A percentile compares a stretch with the other conserved stretches of the same genome.
Evolutionary conservation across 1,140 invertebrate species (phyloP).

Genomic region (Belonocnema kinseyi): DNA sequence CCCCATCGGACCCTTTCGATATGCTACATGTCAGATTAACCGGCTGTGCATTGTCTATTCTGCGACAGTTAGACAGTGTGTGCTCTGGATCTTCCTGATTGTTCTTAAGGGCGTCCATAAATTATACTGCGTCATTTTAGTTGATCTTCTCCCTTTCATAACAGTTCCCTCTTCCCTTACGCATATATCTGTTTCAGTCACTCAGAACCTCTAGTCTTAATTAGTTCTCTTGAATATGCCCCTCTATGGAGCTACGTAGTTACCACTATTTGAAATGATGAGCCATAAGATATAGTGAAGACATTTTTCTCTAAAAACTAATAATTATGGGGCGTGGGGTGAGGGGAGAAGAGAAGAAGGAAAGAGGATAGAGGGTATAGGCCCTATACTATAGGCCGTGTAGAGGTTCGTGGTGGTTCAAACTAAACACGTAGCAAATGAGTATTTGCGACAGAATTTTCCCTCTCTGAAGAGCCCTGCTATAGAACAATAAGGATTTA

Average conservation of each 20-base stretch:
- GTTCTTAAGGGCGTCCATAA: constrained; percentile 30
- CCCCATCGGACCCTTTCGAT: constrained; percentile 20
- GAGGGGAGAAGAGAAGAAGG: no score
- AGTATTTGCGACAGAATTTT: no score
- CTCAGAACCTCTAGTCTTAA: neutral
- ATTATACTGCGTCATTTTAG: constrained; percentile 23
- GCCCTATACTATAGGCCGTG: no score
- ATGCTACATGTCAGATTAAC: constrained; percentile 29
- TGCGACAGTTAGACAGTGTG: constrained; percentile 25
- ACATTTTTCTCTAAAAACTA: no score
- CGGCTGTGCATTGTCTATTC: constrained; percentile 30
- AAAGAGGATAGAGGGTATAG: no score
- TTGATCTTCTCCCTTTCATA: neutral
- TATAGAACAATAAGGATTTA: no score
- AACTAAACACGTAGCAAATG: no score
- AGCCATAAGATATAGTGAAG: no score
- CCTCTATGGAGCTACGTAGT: neutral
- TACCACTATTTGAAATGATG: no score
- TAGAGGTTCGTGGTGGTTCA: no score
- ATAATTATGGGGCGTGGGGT: no score
- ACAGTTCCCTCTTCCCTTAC: neutral
- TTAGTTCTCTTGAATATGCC: neutral
- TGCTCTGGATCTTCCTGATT: constrained; percentile 24
- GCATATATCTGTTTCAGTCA: constrained; percentile 13
- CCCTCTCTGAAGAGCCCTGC: no score